Percentiles rank a stretch among this genome's conserved stretches.
These are phyloP conservation scores for Drosophila tripunctata DNA, from an alignment of 2,888 invertebrate genomes.

Conservation along the genomic window DNA sequence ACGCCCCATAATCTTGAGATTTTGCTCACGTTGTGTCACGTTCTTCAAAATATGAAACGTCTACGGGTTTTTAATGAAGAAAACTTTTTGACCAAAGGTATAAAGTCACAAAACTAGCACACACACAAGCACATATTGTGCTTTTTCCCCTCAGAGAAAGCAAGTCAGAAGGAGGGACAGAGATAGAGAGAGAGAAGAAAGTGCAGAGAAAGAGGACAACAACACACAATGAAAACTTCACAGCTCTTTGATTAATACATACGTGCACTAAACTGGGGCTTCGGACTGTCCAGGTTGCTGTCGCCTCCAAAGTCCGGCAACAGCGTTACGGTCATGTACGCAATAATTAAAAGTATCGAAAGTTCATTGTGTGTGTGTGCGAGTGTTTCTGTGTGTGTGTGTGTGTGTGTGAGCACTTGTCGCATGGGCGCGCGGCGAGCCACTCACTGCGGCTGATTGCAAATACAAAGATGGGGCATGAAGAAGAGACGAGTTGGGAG, in stretches of 20 bases:
- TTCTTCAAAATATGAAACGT: constrained; percentile 80
- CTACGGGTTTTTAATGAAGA: constrained; percentile 80
- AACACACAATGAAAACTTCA: constrained; percentile 57
- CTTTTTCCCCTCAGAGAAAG: not conserved
- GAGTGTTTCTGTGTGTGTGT: constrained; percentile 26
- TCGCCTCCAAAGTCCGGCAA: constrained; percentile 66
- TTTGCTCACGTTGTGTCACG: constrained; percentile 76
- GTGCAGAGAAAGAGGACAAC: not conserved
- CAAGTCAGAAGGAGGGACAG: not conserved
- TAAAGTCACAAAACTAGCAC: constrained; percentile 60
- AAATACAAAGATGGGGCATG: constrained; percentile 58
- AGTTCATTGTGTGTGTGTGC: constrained; percentile 42
- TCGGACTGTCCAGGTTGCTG: constrained; percentile 28
- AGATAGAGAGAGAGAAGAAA: not conserved
- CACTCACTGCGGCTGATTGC: constrained; percentile 74
- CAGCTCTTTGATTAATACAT: constrained; percentile 73
- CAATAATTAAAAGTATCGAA: constrained; percentile 81
- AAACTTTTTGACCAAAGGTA: constrained; percentile 60
- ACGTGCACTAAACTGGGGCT: constrained; percentile 65
- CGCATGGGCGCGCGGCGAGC: constrained; percentile 70
- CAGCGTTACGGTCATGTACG: constrained; percentile 77
- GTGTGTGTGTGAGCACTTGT: constrained; percentile 61
- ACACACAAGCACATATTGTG: constrained; percentile 10
- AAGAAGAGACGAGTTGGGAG: not conserved
- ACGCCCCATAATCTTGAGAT: constrained; percentile 45